A percentile compares a stretch with the other conserved stretches of the same genome.
Evolutionary conservation across 2,888 invertebrate genomes (phyloP).

Genomic region (Allophyes oxyacanthae): DNA sequence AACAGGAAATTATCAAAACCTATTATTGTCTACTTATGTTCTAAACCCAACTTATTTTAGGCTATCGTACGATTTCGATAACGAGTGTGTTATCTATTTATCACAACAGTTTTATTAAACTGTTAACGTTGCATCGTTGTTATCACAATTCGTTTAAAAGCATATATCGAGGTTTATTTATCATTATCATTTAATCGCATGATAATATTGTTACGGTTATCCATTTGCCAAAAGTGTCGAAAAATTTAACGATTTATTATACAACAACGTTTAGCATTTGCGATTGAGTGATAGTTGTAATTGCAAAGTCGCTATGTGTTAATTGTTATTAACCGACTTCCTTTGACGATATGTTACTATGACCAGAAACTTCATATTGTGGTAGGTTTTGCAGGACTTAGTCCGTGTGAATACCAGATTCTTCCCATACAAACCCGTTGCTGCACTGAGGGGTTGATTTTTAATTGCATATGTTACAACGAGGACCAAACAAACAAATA

Average conservation of each 20-base stretch:
- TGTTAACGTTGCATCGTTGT: conserved; percentile 4
- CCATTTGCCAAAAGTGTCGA: conserved; percentile 20
- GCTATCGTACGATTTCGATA: conserved; percentile 28
- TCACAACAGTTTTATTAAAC: conserved; percentile 9
- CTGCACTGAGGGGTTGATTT: no score
- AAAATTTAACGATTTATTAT: conserved; percentile 35
- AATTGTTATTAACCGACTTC: no score
- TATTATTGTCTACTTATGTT: no score
- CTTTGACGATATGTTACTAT: not conserved
- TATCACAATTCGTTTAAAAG: conserved; percentile 38
- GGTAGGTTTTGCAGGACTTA: no score
- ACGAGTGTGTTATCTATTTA: conserved; percentile 21
- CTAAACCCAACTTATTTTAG: not conserved
- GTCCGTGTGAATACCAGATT: no score
- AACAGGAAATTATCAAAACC: no score
- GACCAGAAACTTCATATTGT: no score
- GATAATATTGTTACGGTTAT: conserved; percentile 39
- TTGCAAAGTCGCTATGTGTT: conserved; percentile 12
- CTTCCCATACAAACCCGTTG: no score
- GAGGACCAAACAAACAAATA: no score
- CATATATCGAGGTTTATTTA: conserved; percentile 26
- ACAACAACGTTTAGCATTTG: conserved; percentile 18
- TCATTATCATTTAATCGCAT: conserved; percentile 19
- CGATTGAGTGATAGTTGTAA: conserved; percentile 33
- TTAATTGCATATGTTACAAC: no score